Conservation (phyloP, 2,888 invertebrate species). For the Junonia oenone region DNA sequence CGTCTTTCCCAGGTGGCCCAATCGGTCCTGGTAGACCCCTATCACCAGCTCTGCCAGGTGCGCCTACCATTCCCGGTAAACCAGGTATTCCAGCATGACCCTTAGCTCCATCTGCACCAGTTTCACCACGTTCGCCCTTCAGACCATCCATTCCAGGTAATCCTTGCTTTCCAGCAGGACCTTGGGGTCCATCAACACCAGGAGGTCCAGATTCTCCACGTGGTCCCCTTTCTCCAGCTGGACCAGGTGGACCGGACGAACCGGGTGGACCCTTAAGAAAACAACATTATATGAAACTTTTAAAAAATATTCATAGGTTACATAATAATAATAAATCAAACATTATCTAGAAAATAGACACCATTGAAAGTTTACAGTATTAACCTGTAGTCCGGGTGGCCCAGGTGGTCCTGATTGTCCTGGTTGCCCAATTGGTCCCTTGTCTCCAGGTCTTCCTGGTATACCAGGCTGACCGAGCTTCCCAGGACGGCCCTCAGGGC, state of each 20-base stretch:
- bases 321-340: no score
- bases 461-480: slow-evolving; percentile 86
- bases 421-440: slow-evolving; percentile 83
- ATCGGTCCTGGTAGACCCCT: slow-evolving; percentile 81
- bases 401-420: slow-evolving; percentile 84
- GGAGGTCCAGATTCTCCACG: slow-evolving; percentile 86
- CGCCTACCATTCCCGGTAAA: slow-evolving; percentile 88
- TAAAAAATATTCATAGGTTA: no score
- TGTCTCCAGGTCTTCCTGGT: slow-evolving; percentile 86
- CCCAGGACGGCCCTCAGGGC: slow-evolving; percentile 82
- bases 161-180: slow-evolving; percentile 88
- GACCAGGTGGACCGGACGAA: slow-evolving; percentile 82
- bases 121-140: slow-evolving; percentile 81
- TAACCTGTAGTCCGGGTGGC: slow-evolving; percentile 84
- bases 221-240: slow-evolving; percentile 85
- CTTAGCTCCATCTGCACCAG: slow-evolving; percentile 86
- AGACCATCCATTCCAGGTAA: slow-evolving; percentile 86
- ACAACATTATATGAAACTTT: no score
- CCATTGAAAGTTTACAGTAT: no score
- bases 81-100: slow-evolving; percentile 92
- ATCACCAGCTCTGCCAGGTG: slow-evolving; percentile 83
- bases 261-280: slow-evolving; percentile 82
- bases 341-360: no score
- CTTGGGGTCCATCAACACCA: slow-evolving; percentile 87
- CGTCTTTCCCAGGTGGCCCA: slow-evolving; percentile 88